Percentiles rank a stretch among this genome's conserved stretches.
Evolutionary conservation across 2,888 invertebrate species (phyloP).

Genomic region (Drosophila colorata): DNA sequence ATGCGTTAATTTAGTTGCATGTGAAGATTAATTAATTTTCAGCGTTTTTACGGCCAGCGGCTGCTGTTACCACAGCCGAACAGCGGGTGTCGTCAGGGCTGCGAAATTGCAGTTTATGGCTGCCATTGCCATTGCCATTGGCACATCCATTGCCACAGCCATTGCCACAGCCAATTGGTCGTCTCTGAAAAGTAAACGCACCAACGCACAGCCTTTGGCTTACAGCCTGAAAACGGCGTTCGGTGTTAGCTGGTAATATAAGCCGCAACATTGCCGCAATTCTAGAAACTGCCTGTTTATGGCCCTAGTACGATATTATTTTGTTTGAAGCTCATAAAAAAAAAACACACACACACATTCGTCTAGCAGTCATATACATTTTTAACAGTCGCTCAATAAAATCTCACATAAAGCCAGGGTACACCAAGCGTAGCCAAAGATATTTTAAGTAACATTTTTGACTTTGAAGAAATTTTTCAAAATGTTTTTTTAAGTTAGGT

Average conservation of each 20-base stretch:
- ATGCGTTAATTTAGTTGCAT: slow-evolving; percentile 82
- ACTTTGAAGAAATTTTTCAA: not conserved
- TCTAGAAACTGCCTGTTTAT: slow-evolving; percentile 55
- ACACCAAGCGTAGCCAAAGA: not conserved
- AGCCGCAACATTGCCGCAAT: slow-evolving; percentile 36
- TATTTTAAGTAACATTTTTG: not conserved
- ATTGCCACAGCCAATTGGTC: slow-evolving; percentile 39
- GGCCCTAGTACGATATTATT: slow-evolving; percentile 50
- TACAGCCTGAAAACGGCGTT: slow-evolving; percentile 11
- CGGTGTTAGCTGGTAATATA: slow-evolving; percentile 30
- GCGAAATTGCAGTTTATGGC: slow-evolving; percentile 66
- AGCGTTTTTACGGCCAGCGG: slow-evolving; percentile 67
- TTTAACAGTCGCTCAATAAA: slow-evolving; percentile 28
- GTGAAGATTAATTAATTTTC: slow-evolving; percentile 80
- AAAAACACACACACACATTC: slow-evolving; percentile 32
- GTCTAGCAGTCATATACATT: slow-evolving; percentile 16
- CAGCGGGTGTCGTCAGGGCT: slow-evolving; percentile 76
- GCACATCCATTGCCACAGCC: slow-evolving; percentile 1
- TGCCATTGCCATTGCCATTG: slow-evolving; percentile 46
- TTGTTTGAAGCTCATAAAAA: slow-evolving; percentile 57
- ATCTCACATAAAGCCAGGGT: slow-evolving; percentile 2
- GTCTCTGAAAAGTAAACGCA: slow-evolving; percentile 43
- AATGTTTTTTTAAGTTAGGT: no score
- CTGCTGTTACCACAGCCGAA: slow-evolving; percentile 36
- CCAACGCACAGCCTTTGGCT: slow-evolving; percentile 11